Evolutionary conservation across 2,113 vertebrate genomes (phyloP).

Genomic region (Castor canadensis): DNA sequence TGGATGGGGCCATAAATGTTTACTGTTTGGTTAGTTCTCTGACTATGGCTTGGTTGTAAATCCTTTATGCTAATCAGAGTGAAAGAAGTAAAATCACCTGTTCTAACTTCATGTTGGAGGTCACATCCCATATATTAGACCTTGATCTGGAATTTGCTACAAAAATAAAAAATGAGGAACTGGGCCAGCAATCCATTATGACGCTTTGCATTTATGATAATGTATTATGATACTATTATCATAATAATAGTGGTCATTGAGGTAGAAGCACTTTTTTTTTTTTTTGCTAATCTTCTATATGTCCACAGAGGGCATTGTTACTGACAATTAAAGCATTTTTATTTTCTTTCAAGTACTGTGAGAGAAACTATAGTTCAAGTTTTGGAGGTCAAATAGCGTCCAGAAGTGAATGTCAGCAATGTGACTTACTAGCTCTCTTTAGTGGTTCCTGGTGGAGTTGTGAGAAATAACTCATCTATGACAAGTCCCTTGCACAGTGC

Average conservation of each 20-base stretch:
- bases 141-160: slow-evolving; percentile 20
- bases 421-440: background rate
- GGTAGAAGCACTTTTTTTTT: background rate
- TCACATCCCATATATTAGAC: background rate
- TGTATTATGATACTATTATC: no score
- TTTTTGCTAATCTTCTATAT: background rate
- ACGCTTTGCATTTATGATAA: background rate
- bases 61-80: slow-evolving; percentile 1
- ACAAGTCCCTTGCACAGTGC: background rate
- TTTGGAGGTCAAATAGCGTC: background rate
- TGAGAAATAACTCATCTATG: background rate
- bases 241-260: background rate
- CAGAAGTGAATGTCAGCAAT: background rate
- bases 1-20: slow-evolving; percentile 34
- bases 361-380: background rate
- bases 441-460: background rate
- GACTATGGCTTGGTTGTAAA: slow-evolving; percentile 14
- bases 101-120: background rate
- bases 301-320: background rate
- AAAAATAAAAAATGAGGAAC: background rate
- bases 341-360: background rate
- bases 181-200: background rate
- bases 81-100: background rate
- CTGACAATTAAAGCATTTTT: background rate
- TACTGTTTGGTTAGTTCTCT: background rate